These are phyloP conservation scores for Dynastes grantii DNA, from an alignment of 2,888 invertebrate genomes.

Conservation along the genomic window DNA sequence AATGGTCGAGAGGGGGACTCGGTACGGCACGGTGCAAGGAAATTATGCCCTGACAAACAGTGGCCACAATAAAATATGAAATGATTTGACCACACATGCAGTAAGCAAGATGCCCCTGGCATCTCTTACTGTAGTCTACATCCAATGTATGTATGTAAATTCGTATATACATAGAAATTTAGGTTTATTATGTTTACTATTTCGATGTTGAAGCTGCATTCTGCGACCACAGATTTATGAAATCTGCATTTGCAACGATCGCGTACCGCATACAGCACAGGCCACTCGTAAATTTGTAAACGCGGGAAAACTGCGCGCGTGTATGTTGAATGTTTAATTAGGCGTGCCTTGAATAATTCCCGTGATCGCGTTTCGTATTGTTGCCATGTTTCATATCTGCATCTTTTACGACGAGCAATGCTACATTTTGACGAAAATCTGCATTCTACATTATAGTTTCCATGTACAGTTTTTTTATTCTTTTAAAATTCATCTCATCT, in stretches of 20 bases:
- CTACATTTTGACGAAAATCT: background rate
- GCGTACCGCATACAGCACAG: background rate
- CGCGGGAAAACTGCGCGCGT: background rate
- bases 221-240: constrained; percentile 31
- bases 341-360: constrained; percentile 15
- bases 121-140: background rate
- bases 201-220: background rate
- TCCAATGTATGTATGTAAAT: no score
- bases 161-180: constrained; percentile 5
- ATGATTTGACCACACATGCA: constrained; percentile 28
- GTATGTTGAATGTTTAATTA: constrained; percentile 18
- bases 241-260: constrained; percentile 25
- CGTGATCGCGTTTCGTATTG: background rate
- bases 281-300: constrained; percentile 19
- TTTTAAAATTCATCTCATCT: no score
- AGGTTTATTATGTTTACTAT: constrained; percentile 24
- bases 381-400: constrained; percentile 3
- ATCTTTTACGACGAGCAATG: background rate
- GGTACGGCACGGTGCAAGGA: background rate
- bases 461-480: no score
- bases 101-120: background rate
- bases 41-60: background rate
- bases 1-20: background rate
- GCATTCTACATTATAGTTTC: background rate
- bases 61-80: constrained; percentile 8